These are phyloP conservation scores for Picathartes gymnocephalus DNA, from an alignment of 2,113 vertebrate genomes.

Conservation along the genomic window DNA sequence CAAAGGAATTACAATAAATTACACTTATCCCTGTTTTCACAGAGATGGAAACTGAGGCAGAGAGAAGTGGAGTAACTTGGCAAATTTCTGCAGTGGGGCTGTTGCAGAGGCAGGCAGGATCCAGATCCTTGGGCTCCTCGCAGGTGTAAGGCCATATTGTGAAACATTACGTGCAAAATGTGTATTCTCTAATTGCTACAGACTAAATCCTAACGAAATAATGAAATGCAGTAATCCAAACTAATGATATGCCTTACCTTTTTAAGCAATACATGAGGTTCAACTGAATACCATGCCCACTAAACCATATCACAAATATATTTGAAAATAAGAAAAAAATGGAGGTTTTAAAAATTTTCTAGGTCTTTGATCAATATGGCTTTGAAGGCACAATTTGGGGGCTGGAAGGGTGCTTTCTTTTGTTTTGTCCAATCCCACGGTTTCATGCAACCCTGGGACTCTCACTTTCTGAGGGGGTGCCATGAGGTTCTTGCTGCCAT, in stretches of 20 bases:
- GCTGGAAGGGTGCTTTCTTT: neutral
- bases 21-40: neutral
- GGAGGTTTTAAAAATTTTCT: accelerated
- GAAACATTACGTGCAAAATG: neutral
- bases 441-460: neutral
- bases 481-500: neutral
- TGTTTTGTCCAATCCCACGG: neutral
- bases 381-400: neutral
- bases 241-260: neutral
- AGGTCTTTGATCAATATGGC: neutral
- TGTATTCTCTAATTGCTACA: neutral
- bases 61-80: neutral
- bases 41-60: constrained; percentile 24
- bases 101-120: neutral
- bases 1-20: neutral
- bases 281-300: neutral
- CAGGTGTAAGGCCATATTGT: accelerated
- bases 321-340: neutral
- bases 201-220: neutral
- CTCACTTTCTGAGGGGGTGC: neutral
- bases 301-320: neutral
- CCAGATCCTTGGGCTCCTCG: accelerated
- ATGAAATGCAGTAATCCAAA: neutral
- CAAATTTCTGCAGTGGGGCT: neutral
- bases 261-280: neutral